Evolutionary conservation across 2,797 vertebrate genomes (phyloP), one percentile per base, ranked within the genome.

Genomic region (Thamnophis elegans): DNA sequence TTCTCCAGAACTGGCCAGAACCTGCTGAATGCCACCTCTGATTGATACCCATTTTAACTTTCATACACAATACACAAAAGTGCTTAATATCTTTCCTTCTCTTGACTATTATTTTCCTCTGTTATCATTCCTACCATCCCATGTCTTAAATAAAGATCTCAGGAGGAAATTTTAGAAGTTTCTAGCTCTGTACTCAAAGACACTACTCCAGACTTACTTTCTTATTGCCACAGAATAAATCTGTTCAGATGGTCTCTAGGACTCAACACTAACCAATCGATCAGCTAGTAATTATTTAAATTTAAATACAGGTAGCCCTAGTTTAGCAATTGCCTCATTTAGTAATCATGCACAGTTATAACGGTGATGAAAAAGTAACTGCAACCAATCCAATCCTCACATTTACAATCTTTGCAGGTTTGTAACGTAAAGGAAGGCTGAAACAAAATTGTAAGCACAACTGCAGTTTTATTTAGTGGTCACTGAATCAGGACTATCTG

Each of bases 61-160:
- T 94, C 12, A 56, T 94, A 90, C 95, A 25, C 16, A 53, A 25
- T 94, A 89, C 95, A 26, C 10, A 42, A 42, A 32, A 86, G 25
- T 51, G n/a, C 55, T 82, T 88, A 54, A 87, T 88, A 92, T 4
- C 9, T 56, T 91, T 32, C 87, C 16, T 1, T 87, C 2, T 0
- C 53, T 85, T n/a, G 82, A 36, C 56, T 88, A 1, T 62, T 91
- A 87, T 87, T 89, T 22, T 20, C 13, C 14, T 73, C 53, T 93
- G 55, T 89, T 36, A 28, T 68, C 47, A 62, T 6, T 51, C 22
- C 89, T 93, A n/a, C 47, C 14, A 65, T 0, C 2, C 26, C 16
- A 32, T 36, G 53, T 91, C 93, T 85, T 14, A 14, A 93, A 13
- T 65, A 12, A 92, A 94, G 91, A 89, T 18, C 7, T 90, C 89